Evolutionary conservation across 2,888 invertebrate species (phyloP).

Genomic region (Nemotelus pantherinus): DNA sequence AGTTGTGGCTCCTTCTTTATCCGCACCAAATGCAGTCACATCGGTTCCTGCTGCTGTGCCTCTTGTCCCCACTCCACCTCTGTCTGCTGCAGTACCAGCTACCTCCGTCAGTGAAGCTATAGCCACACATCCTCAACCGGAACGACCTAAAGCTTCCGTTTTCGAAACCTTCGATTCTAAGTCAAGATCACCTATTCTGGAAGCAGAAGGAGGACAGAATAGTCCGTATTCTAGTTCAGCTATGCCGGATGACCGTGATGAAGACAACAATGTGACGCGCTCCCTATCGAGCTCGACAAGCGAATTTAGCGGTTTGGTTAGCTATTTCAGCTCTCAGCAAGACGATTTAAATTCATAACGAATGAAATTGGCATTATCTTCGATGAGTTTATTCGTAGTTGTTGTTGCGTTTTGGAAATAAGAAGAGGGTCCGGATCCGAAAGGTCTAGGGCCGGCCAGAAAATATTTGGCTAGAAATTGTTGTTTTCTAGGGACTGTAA

Average conservation of each 20-base stretch:
- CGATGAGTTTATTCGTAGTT: background rate
- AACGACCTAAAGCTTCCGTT: conserved; percentile 60
- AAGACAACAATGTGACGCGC: conserved; percentile 49
- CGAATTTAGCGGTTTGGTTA: conserved; percentile 89
- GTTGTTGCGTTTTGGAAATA: background rate
- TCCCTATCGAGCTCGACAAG: conserved; percentile 65
- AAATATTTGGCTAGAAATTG: too few species aligned
- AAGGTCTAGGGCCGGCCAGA: too few species aligned
- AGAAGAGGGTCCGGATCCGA: background rate
- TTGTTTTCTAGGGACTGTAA: too few species aligned
- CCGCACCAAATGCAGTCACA: conserved; percentile 52
- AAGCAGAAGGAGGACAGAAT: conserved; percentile 50
- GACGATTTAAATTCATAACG: conserved; percentile 86
- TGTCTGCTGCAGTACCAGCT: conserved; percentile 1
- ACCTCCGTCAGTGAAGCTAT: conserved; percentile 58
- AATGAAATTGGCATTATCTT: conserved; percentile 51
- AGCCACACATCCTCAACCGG: conserved; percentile 29
- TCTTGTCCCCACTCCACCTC: conserved; percentile 53
- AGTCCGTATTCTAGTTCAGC: conserved; percentile 54
- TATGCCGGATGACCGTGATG: conserved; percentile 49
- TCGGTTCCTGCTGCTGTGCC: conserved; percentile 48
- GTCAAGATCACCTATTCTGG: conserved; percentile 52
- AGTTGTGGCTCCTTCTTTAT: conserved; percentile 53
- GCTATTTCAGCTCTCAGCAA: conserved; percentile 91
- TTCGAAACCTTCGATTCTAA: conserved; percentile 59